phyloP scores from a whole-genome alignment of 2,113 vertebrate genomes.

The Gracilinanus agilis region DNA sequence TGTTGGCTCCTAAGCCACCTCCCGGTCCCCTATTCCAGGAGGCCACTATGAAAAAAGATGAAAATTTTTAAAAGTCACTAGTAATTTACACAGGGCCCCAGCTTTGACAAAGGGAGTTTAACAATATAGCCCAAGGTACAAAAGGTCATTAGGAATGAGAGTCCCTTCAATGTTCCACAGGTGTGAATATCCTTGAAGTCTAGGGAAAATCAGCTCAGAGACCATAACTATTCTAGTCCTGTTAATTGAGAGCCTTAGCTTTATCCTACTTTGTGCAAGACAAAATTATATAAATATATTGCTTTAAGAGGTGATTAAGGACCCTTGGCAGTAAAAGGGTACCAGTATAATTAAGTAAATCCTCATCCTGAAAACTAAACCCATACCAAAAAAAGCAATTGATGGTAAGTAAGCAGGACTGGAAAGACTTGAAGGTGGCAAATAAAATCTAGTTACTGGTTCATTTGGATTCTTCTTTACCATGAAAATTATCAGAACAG shows the following conservation, averaged over 20 bases:
- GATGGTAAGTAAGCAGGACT: not conserved
- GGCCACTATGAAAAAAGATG: not conserved
- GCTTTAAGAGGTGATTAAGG: not conserved
- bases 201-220: conserved; percentile 3
- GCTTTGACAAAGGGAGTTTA: not conserved
- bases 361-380: conserved; percentile 23
- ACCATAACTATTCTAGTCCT: conserved; percentile 15
- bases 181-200: not conserved
- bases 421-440: conserved; percentile 15
- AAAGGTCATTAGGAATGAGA: not conserved
- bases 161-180: not conserved
- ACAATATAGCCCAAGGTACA: not conserved
- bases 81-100: not conserved
- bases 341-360: conserved; percentile 19
- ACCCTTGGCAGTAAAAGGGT: not conserved
- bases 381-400: not conserved
- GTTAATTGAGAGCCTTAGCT: conserved; percentile 28
- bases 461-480: conserved; percentile 30
- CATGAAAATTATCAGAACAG: conserved; percentile 41
- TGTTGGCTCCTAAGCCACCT: not conserved
- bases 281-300: not conserved
- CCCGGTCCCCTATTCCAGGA: not conserved
- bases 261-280: not conserved
- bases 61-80: not conserved
- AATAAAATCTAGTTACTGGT: conserved; percentile 15